Percentiles rank a stretch among this genome's conserved stretches.
Conservation (phyloP, 2,113 vertebrate genomes). For the Hippolais icterina region DNA sequence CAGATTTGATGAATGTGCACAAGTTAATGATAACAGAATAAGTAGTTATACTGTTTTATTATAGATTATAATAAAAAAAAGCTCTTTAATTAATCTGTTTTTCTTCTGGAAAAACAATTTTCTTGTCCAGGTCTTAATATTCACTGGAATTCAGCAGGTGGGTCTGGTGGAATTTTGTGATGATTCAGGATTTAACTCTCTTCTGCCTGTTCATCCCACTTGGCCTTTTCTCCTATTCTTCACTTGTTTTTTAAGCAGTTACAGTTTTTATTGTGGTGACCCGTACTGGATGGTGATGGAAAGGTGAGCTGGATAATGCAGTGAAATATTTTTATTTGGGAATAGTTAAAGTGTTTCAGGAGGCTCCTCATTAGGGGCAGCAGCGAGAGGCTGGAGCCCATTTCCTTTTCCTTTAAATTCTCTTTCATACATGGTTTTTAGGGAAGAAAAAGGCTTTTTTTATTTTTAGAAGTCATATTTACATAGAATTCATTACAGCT, state of each 20-base stretch:
- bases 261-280: neutral
- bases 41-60: neutral
- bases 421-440: neutral
- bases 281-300: neutral
- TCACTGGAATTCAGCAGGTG: neutral
- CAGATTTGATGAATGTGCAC: neutral
- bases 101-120: neutral
- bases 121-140: neutral
- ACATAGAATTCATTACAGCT: conserved; percentile 32
- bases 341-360: neutral
- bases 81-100: neutral
- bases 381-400: neutral
- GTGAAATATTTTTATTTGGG: neutral
- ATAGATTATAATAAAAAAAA: neutral
- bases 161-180: neutral
- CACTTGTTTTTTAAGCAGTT: neutral
- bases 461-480: conserved; percentile 39
- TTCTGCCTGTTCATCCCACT: neutral
- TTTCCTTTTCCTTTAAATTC: neutral
- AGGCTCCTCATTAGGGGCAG: neutral
- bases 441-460: neutral
- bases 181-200: neutral
- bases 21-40: neutral
- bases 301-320: neutral
- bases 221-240: neutral